Percentiles rank a stretch among this genome's conserved stretches.
Conservation (phyloP, 2,113 vertebrate genomes). For the Butorides virescens region DNA sequence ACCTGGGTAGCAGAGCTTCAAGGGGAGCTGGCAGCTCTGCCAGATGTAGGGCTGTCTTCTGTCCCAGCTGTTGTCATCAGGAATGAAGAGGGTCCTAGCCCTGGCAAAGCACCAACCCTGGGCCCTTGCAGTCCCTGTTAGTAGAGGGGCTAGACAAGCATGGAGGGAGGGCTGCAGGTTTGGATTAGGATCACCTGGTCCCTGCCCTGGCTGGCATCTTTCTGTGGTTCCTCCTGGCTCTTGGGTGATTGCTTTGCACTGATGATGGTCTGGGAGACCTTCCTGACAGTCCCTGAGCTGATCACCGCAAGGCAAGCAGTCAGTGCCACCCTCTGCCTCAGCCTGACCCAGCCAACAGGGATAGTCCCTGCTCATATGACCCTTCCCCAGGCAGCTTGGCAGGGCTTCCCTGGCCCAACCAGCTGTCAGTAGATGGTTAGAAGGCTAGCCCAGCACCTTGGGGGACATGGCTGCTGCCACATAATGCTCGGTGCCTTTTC, state of each 20-base stretch:
- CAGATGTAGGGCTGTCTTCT: background rate
- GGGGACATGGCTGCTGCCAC: background rate
- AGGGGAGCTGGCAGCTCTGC: background rate
- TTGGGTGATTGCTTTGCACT: background rate
- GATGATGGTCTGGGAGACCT: background rate
- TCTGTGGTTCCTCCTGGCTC: background rate
- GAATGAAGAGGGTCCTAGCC: background rate
- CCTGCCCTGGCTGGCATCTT: background rate
- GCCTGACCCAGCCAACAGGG: background rate
- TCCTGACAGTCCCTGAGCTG: background rate
- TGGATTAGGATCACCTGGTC: background rate
- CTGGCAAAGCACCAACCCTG: background rate
- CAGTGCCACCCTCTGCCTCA: background rate
- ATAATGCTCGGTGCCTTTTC: background rate
- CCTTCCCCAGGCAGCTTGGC: background rate
- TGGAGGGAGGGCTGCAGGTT: background rate
- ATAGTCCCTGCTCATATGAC: background rate
- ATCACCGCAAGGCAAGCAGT: background rate
- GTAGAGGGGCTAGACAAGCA: background rate
- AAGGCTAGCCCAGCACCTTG: background rate
- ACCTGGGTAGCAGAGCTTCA: background rate
- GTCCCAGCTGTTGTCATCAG: background rate
- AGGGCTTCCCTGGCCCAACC: background rate
- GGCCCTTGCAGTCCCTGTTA: background rate
- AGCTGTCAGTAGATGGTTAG: background rate